Percentiles rank a stretch among this genome's conserved stretches.
phyloP scores from a whole-genome alignment of 1,140 invertebrate genomes.

The Camponotus floridanus region DNA sequence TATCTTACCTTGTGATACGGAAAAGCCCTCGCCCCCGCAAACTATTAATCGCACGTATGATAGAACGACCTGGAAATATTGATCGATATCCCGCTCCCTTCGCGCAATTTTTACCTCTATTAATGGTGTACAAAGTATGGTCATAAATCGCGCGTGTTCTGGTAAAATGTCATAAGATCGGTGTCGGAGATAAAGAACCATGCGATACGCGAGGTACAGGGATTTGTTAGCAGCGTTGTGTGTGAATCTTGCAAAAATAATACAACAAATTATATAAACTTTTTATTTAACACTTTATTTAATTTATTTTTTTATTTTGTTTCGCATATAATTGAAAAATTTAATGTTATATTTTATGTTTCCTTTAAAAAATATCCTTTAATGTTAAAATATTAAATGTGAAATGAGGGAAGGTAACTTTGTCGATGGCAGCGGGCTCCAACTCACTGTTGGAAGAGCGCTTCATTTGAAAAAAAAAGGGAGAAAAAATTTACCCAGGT shows the following conservation, averaged over 20 bases:
- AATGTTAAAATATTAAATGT: slow-evolving; percentile 39
- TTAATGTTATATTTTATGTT: neutral
- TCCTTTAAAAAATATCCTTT: neutral
- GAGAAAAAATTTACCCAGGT: slow-evolving; percentile 15
- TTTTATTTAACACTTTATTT: neutral
- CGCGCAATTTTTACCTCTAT: slow-evolving; percentile 16
- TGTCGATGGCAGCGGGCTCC: slow-evolving; percentile 34
- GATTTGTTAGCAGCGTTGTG: neutral
- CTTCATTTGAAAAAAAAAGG: slow-evolving; percentile 30
- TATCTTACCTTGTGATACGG: neutral
- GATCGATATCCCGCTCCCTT: slow-evolving; percentile 2
- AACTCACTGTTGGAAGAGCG: neutral
- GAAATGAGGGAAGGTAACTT: slow-evolving; percentile 56
- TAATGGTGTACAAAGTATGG: neutral
- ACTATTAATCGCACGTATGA: slow-evolving; percentile 40
- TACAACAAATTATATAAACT: neutral
- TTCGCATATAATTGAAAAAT: neutral
- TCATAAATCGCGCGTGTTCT: slow-evolving; percentile 14
- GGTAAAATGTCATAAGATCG: slow-evolving; percentile 7
- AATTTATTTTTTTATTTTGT: neutral
- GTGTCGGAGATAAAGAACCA: slow-evolving; percentile 10
- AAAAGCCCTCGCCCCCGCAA: neutral
- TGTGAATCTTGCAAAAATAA: neutral
- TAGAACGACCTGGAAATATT: slow-evolving; percentile 3
- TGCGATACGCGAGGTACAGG: neutral